Base-by-base conservation (phyloP, 2,888 invertebrate species). In the Lepidocyrtinus sp. region DNA sequence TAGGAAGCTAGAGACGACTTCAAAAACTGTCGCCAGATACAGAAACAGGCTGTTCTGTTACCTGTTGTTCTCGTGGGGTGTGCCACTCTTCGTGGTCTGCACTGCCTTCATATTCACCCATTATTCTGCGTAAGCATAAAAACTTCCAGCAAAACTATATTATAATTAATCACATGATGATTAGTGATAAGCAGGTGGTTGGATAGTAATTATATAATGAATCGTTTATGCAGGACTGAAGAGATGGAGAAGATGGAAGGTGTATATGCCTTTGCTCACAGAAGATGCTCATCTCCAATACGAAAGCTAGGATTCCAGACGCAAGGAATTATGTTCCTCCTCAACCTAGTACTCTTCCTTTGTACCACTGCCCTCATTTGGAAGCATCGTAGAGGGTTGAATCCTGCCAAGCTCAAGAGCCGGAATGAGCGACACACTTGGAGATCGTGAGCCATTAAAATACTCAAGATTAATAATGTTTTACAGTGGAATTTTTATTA, bases 231-330 rank as follows among this genome's bases (percentile, higher is more conserved):
- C 17, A 82, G 82, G 19, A 67, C 19, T 3, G 63, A 67, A 17
- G 78, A 78, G 25, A 78, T 75, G 75, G 45, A 26, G 7, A 25
- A 70, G 55, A 65, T 82, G 75, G 45, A 75, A 27, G 82, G 82
- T 15, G 55, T 79, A 0, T 82, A 82, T 68, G 74, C 78, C 0
- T 81, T 74, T 61, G 83, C 79, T n/a, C 83, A 83, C 36, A 73
- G 83, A 27, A 68, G 83, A 64, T 83, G 83, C 26, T 83, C 83
- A 15, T 83, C 83, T 1, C 82, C 83, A 21, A 82, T 82, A 12
- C 59, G 83, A 62, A 76, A 76, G 36, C 72, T 83, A 15, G 83
- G 83, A 1, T 83, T 83, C 27, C 75, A 76, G 67, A 82, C 82
- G 1, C 82, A 82, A 46, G 83, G 83, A 1, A 74, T 83, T 22